phyloP scores from a whole-genome alignment of 2,797 vertebrate species.

The Onychomys torridus region DNA sequence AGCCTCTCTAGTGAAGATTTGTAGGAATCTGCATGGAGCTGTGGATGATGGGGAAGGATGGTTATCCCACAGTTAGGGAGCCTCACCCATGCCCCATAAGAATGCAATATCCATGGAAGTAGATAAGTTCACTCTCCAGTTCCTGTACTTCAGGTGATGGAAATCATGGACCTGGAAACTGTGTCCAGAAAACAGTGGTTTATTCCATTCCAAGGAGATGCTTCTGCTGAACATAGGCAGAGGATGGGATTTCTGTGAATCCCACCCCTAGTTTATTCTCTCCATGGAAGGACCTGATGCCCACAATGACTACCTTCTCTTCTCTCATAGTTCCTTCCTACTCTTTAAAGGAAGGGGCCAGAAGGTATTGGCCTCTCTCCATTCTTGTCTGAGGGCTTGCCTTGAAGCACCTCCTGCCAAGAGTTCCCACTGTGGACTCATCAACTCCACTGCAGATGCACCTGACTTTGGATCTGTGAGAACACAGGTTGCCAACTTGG shows the following conservation, averaged over 20 bases:
- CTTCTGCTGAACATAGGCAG: background rate
- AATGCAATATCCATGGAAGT: background rate
- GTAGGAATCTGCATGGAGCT: background rate
- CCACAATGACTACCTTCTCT: background rate
- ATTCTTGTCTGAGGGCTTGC: background rate
- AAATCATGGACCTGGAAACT: background rate
- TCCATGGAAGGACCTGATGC: background rate
- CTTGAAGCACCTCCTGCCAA: background rate
- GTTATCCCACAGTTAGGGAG: background rate
- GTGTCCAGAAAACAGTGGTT: background rate
- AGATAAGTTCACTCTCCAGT: background rate
- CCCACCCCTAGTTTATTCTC: background rate
- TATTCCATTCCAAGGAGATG: background rate
- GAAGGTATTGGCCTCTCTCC: background rate
- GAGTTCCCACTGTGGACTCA: background rate
- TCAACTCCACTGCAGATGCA: background rate
- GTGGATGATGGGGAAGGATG: background rate
- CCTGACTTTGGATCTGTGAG: background rate
- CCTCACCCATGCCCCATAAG: background rate
- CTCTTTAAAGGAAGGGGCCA: background rate
- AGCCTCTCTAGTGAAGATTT: background rate
- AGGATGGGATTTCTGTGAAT: background rate
- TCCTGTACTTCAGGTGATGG: background rate
- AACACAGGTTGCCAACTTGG: background rate
- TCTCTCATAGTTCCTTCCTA: background rate